Evolutionary conservation across 2,113 vertebrate genomes (phyloP).

Genomic region (Muscicapa adusta): DNA sequence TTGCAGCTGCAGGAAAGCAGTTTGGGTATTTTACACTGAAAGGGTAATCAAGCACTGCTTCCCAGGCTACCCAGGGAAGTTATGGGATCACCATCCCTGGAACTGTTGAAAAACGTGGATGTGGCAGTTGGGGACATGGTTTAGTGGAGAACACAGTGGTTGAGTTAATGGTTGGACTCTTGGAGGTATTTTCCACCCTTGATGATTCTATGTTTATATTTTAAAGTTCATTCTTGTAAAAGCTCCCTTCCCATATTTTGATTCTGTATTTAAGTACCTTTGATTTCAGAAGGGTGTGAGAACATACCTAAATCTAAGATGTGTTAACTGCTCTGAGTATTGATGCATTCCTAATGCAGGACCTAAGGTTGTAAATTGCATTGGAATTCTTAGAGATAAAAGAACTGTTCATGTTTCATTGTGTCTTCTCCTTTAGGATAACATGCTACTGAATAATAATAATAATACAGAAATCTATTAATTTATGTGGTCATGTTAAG

Average conservation of each 20-base stretch:
- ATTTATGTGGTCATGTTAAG: background rate
- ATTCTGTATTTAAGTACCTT: background rate
- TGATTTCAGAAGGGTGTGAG: background rate
- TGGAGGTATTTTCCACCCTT: background rate
- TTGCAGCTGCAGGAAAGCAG: background rate
- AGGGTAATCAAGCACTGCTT: background rate
- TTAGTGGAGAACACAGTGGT: background rate
- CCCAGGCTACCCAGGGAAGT: background rate
- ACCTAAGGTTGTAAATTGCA: background rate
- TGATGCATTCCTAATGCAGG: background rate
- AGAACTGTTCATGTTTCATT: background rate
- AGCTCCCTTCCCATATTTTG: background rate
- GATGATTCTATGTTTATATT: background rate
- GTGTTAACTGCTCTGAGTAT: background rate
- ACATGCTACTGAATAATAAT: background rate
- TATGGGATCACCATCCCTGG: background rate
- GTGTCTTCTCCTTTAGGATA: background rate
- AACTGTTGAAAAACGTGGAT: background rate
- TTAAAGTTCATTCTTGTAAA: background rate
- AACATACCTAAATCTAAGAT: background rate
- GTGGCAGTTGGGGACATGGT: background rate
- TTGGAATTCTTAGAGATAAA: background rate
- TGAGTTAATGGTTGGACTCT: background rate
- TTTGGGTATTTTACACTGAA: background rate
- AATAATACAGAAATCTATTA: background rate